Conservation (phyloP, 2,113 vertebrate genomes). For the Myocastor coypus region DNA sequence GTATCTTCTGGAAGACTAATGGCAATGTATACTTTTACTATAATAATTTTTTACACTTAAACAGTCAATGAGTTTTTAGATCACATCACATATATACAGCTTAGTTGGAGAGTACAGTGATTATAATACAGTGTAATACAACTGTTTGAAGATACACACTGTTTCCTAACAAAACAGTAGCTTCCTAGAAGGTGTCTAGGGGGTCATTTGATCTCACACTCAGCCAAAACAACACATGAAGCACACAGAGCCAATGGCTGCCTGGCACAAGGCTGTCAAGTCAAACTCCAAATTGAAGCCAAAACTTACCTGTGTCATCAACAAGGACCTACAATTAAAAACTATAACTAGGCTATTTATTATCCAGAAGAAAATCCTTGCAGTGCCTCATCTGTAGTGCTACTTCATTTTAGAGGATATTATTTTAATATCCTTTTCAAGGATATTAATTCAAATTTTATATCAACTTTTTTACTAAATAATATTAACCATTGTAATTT, state of each 20-base stretch:
- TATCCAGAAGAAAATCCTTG: not conserved
- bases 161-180: conserved; percentile 6
- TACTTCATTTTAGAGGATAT: not conserved
- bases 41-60: not conserved
- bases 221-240: conserved; percentile 67
- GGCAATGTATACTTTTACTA: not conserved
- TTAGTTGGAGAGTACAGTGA: not conserved
- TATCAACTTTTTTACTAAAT: not conserved
- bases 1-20: not conserved
- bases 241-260: conserved; percentile 50
- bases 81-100: not conserved
- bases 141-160: not conserved
- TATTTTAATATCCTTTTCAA: not conserved
- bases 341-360: not conserved
- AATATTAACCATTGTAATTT: not conserved
- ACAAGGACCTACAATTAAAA: conserved; percentile 21
- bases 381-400: not conserved
- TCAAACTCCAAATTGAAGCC: conserved; percentile 6
- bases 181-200: conserved; percentile 47
- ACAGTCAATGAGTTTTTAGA: not conserved
- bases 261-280: conserved; percentile 5
- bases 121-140: not conserved
- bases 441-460: not conserved
- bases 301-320: conserved; percentile 51
- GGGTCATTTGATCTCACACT: conserved; percentile 50